Conservation (phyloP, 1,140 invertebrate species). For the Tribolium madens region DNA sequence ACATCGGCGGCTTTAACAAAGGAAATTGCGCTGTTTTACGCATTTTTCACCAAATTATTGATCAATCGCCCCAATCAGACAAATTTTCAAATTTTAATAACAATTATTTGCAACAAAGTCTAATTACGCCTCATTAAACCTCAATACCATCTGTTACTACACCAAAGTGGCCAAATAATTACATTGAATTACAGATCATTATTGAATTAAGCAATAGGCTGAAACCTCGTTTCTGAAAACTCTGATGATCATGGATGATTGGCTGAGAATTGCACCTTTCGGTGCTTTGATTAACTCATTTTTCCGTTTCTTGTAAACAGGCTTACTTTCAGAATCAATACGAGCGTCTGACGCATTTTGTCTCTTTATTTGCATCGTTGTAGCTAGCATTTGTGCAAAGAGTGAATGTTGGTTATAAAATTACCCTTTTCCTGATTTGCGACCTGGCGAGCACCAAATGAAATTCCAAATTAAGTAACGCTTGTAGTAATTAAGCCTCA, state of each 20-base stretch:
- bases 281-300: background rate
- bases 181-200: background rate
- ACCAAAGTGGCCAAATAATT: background rate
- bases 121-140: background rate
- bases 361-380: constrained; percentile 28
- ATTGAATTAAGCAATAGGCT: background rate
- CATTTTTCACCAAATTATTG: background rate
- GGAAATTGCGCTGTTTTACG: background rate
- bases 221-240: no score
- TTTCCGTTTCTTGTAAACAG: constrained; percentile 4
- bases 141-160: background rate
- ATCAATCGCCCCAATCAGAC: background rate
- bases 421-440: constrained; percentile 65
- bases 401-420: constrained; percentile 54
- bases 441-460: constrained; percentile 62
- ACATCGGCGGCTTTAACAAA: background rate
- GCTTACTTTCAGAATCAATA: background rate
- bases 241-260: no score
- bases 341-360: constrained; percentile 21
- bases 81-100: no score
- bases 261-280: no score
- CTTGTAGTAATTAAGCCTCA: constrained; percentile 60
- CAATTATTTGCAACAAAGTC: no score
- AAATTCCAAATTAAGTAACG: constrained; percentile 65
- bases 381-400: background rate